Conservation (phyloP, 2,797 vertebrate genomes). For the Poeciliopsis presidionis region DNA sequence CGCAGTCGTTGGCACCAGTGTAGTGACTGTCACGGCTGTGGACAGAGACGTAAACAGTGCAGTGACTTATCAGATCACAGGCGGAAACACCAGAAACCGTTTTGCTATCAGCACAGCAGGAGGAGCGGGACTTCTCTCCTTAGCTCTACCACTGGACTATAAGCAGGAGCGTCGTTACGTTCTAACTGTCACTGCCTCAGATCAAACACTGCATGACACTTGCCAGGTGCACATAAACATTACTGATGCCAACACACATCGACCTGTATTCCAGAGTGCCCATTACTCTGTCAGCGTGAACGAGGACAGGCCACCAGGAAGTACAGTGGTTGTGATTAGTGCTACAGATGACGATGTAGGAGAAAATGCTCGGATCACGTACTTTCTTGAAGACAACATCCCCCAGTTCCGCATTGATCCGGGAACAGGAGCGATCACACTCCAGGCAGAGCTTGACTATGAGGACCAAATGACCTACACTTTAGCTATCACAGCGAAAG, state of each 20-base stretch:
- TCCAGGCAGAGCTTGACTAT: conserved; percentile 93
- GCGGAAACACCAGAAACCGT: conserved; percentile 96
- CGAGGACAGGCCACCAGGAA: conserved; percentile 92
- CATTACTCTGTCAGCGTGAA: conserved; percentile 97
- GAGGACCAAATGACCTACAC: conserved; percentile 98
- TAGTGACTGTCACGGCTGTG: conserved; percentile 91
- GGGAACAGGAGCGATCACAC: conserved; percentile 91
- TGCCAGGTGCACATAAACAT: conserved; percentile 97
- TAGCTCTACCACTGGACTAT: conserved; percentile 95
- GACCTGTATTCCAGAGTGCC: conserved; percentile 96
- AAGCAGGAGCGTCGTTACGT: conserved; percentile 97
- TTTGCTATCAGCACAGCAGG: conserved; percentile 96
- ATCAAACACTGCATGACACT: conserved; percentile 94
- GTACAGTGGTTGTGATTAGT: conserved; percentile 95
- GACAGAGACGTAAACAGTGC: conserved; percentile 97
- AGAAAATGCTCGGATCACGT: conserved; percentile 95
- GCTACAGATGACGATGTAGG: conserved; percentile 96
- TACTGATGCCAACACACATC: conserved; percentile 96
- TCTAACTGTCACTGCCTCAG: conserved; percentile 94
- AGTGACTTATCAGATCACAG: conserved; percentile 96
- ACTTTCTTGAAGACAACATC: conserved; percentile 94
- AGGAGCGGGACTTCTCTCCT: conserved; percentile 89
- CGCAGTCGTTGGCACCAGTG: conserved; percentile 91
- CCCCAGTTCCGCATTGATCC: conserved; percentile 96
- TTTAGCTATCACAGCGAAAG: conserved; percentile 94